phyloP scores from a whole-genome alignment of 2,113 vertebrate genomes.

The Myiozetetes cayanensis region DNA sequence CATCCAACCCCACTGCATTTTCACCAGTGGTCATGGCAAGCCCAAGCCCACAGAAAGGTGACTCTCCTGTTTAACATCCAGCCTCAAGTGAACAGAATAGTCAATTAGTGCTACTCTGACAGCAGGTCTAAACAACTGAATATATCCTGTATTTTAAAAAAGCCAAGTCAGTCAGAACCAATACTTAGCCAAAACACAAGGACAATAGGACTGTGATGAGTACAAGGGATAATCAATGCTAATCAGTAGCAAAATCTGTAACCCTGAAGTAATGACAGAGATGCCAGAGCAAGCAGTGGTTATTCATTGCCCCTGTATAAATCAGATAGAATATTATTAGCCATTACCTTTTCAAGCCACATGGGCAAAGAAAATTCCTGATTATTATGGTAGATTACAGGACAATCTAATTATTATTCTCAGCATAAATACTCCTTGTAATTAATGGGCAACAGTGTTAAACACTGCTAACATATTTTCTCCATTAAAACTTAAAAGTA shows the following conservation, averaged over 20 bases:
- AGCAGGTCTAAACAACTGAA: not conserved
- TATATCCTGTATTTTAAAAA: not conserved
- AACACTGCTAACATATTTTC: not conserved
- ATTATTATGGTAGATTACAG: conserved; percentile 15
- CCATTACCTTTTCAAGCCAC: not conserved
- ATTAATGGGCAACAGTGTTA: not conserved
- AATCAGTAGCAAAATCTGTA: not conserved
- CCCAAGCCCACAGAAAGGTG: not conserved
- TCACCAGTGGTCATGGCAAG: not conserved
- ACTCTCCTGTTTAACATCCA: not conserved
- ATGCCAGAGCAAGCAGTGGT: not conserved
- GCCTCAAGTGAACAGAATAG: not conserved
- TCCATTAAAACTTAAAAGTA: not conserved
- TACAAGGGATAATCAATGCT: not conserved
- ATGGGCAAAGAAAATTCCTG: not conserved
- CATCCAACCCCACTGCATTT: not conserved
- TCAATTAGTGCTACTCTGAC: not conserved
- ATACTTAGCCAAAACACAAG: not conserved
- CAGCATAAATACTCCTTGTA: not conserved
- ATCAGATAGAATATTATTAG: not conserved
- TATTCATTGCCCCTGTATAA: not conserved
- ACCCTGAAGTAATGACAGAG: not conserved
- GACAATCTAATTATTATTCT: not conserved
- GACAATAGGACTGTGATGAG: not conserved
- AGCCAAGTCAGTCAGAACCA: not conserved